Evolutionary conservation across 2,888 invertebrate genomes (phyloP), one percentile per base, ranked within the genome.

Genomic region (Notodonta dromedarius): DNA sequence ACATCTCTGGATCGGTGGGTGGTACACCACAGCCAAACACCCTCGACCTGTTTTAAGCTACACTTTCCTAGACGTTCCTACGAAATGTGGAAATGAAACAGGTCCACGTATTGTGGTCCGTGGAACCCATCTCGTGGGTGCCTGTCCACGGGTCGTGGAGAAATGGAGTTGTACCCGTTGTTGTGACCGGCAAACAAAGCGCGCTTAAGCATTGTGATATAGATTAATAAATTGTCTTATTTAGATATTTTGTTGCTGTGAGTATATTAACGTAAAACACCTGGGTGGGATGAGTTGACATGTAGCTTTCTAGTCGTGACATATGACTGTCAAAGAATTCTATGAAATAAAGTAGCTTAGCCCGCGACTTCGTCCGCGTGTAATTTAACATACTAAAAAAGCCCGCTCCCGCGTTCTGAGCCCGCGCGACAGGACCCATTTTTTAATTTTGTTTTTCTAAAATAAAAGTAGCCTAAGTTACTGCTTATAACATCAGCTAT

Each of bases 1-100:
- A 86, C 89, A 87, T 86, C 76, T 77, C 79, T 79, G 79, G 81
- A 68, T 60, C 66, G 68, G 87, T 88, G 86, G 89, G 88, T 77
- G 83, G 80, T 66, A 66, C 62, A 59, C 61, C 59, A 62, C 69
- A 60, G 71, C 85, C 85, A 83, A 48, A 67, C 24, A 56, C 64
- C 63, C 54, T 52, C 66, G 79, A 79, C 70, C 77, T 60, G 39
- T 59, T 12, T 32, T 52, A 58, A 57, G 60, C 57, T 50, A 56
- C 40, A 52, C 50, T 44, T 67, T 50, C 57, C 16, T 24, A 51
- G 14, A 55, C 24, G 9, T 53, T 57, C 46, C 46, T 56, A 53
- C 32, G 52, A 50, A 35, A 13, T 12, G 54, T 16, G 35, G 50
- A 42, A 55, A 52, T 59, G 14, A 58, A 54, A 57, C 53, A 59